Evolutionary conservation across 1,140 invertebrate genomes (phyloP).

Genomic region (Lepidurus couesii): DNA sequence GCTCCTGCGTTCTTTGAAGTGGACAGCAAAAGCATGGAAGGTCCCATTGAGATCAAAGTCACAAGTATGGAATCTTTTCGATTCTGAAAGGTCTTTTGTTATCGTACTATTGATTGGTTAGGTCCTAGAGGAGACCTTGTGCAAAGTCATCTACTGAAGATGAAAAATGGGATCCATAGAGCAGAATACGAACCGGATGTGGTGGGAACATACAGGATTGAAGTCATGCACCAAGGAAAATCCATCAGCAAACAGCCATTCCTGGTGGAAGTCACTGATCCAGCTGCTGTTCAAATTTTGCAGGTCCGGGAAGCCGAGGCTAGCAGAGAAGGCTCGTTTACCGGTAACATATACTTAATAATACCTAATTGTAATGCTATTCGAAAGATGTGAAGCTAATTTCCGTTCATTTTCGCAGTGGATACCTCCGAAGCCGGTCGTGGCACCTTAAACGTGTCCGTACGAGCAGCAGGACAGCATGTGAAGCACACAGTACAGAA

Average conservation of each 20-base stretch:
- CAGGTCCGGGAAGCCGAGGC: slow-evolving; percentile 64
- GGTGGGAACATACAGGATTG: slow-evolving; percentile 58
- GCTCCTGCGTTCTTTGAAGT: slow-evolving; percentile 56
- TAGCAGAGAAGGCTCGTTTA: slow-evolving; percentile 35
- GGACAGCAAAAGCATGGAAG: slow-evolving; percentile 48
- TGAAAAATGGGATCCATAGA: slow-evolving; percentile 46
- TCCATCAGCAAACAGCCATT: slow-evolving; percentile 56
- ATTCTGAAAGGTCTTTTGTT: slow-evolving; percentile 33
- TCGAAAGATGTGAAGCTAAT: not conserved
- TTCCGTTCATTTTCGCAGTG: slow-evolving; percentile 52
- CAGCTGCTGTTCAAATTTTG: slow-evolving; percentile 66
- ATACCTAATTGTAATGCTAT: not conserved
- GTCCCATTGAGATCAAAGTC: slow-evolving; percentile 35
- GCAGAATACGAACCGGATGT: slow-evolving; percentile 54
- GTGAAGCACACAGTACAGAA: slow-evolving; percentile 75
- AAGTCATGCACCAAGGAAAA: slow-evolving; percentile 50
- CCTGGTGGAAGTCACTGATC: slow-evolving; percentile 79
- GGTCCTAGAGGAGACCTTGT: slow-evolving; percentile 56
- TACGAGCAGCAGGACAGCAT: slow-evolving; percentile 68
- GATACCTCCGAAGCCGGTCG: slow-evolving; percentile 65
- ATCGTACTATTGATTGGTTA: slow-evolving; percentile 38
- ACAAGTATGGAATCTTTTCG: slow-evolving; percentile 35
- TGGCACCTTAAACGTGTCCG: slow-evolving; percentile 64
- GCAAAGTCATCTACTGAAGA: slow-evolving; percentile 43
- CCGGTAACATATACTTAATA: slow-evolving; percentile 27